Conservation (phyloP, 2,113 vertebrate species). For the Carassius gibelio region DNA sequence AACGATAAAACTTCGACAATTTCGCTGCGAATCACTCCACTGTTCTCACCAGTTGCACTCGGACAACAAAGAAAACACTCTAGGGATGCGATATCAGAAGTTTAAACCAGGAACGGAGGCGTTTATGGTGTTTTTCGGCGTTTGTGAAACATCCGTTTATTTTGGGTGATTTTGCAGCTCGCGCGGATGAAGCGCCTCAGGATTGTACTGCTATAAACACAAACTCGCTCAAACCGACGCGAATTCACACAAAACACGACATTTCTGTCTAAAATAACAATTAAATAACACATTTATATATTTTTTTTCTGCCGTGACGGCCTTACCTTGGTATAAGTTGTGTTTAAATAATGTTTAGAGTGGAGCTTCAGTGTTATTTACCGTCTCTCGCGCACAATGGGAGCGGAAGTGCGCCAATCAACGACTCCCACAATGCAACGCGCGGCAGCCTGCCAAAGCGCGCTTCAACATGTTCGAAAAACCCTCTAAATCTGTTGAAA, state of each 20-base stretch:
- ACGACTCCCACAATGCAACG: slow-evolving; percentile 35
- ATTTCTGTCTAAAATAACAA: not conserved
- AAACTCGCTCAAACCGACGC: not conserved
- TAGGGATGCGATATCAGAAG: not conserved
- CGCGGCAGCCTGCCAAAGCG: not conserved
- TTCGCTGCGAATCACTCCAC: not conserved
- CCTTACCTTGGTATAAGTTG: not conserved
- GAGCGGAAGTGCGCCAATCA: slow-evolving; percentile 25
- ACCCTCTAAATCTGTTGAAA: not conserved
- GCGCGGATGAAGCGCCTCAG: not conserved
- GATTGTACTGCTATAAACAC: not conserved
- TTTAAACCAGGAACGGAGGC: not conserved
- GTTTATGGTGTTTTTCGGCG: not conserved
- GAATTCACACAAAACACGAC: not conserved
- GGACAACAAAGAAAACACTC: slow-evolving; percentile 1
- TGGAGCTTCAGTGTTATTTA: slow-evolving; percentile 29
- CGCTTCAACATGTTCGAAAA: not conserved
- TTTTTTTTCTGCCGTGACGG: accelerated
- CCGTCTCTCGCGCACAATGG: slow-evolving; percentile 43
- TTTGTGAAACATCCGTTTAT: slow-evolving; percentile 2
- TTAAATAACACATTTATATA: not conserved
- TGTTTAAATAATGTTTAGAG: not conserved
- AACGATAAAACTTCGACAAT: slow-evolving; percentile 28
- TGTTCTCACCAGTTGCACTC: not conserved
- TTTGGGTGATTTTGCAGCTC: slow-evolving; percentile 7